Percentiles rank a stretch among this genome's conserved stretches.
Conservation (phyloP, 2,888 invertebrate genomes). For the Thalpophila matura region DNA sequence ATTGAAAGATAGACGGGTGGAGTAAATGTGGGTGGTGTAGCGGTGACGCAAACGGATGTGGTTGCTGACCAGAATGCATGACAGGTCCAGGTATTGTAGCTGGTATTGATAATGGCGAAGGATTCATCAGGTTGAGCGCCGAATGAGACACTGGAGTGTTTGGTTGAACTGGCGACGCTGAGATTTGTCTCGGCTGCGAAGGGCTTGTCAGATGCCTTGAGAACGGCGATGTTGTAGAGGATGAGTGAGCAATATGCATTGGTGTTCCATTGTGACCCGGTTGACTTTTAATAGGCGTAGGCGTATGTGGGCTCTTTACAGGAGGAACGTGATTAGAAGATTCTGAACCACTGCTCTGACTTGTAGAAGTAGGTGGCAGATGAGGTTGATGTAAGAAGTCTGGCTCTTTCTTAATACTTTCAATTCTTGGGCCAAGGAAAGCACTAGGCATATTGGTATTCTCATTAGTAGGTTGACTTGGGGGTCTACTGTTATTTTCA, state of each 20-base stretch:
- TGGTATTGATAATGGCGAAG: constrained; percentile 91
- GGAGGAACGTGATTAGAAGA: constrained; percentile 88
- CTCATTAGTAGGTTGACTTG: constrained; percentile 88
- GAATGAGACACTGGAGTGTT: constrained; percentile 90
- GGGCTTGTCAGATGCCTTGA: constrained; percentile 88
- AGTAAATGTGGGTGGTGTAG: constrained; percentile 94
- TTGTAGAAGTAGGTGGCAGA: constrained; percentile 88
- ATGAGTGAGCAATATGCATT: constrained; percentile 82
- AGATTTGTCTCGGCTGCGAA: constrained; percentile 87
- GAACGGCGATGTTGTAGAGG: constrained; percentile 88
- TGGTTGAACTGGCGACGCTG: constrained; percentile 86
- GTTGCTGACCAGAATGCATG: constrained; percentile 94
- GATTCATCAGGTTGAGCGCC: constrained; percentile 92
- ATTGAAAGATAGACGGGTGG: constrained; percentile 90
- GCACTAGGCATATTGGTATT: constrained; percentile 87
- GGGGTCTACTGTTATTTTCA: constrained; percentile 86
- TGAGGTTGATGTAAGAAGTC: constrained; percentile 90
- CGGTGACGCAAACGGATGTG: constrained; percentile 92
- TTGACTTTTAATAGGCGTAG: constrained; percentile 89
- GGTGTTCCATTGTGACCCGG: constrained; percentile 82
- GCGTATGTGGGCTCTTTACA: constrained; percentile 89
- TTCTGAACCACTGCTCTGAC: constrained; percentile 84
- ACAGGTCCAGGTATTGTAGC: constrained; percentile 92
- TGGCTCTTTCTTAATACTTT: constrained; percentile 94
- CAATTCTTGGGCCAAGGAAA: constrained; percentile 92